These are phyloP conservation scores for Cyclopterus lumpus DNA, from an alignment of 2,797 vertebrate species.

Conservation along the genomic window DNA sequence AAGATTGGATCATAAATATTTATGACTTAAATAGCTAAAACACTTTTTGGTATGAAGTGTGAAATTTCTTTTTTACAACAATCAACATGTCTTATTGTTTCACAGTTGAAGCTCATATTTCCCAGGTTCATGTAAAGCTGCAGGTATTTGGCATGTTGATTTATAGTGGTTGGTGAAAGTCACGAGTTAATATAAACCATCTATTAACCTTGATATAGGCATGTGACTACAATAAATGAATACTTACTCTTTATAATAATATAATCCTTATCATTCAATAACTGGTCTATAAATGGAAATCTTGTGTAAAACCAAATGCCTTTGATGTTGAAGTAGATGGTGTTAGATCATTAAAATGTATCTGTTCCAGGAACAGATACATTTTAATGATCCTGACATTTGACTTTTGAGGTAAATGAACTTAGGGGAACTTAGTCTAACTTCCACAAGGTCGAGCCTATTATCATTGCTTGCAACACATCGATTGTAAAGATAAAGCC, in stretches of 20 bases:
- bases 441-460: neutral
- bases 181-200: neutral
- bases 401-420: conserved; percentile 16
- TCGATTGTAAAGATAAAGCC: neutral
- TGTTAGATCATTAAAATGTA: conserved; percentile 32
- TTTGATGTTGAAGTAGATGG: neutral
- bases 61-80: neutral
- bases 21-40: neutral
- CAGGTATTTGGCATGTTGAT: neutral
- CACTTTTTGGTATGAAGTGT: neutral
- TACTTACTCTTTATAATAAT: neutral
- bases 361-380: conserved; percentile 29
- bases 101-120: neutral
- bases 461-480: conserved; percentile 2
- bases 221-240: conserved; percentile 2
- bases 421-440: neutral
- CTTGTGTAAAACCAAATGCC: neutral
- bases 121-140: neutral
- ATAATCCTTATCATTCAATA: neutral
- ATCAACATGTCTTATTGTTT: neutral
- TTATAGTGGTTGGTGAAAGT: neutral
- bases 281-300: neutral
- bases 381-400: conserved; percentile 20
- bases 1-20: conserved; percentile 12
- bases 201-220: conserved; percentile 1